Evolutionary conservation across 1,140 invertebrate species (phyloP).

Genomic region (Calliphora vicina): DNA sequence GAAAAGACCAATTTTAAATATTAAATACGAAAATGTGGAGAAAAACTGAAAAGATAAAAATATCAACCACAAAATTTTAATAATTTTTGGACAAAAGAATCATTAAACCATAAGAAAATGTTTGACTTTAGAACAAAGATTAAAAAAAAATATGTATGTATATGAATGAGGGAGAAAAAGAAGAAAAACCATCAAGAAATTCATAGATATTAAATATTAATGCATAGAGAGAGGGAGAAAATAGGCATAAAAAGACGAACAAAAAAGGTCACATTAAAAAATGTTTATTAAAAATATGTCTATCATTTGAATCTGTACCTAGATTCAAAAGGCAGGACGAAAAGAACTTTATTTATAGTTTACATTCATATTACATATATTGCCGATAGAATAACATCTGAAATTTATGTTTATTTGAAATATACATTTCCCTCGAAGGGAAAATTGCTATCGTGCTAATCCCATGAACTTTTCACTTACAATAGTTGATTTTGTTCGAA

Average conservation of each 20-base stretch:
- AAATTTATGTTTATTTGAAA: too few relatives aligned
- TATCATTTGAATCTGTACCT: neutral
- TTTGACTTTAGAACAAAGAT: neutral
- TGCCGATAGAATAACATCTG: too few relatives aligned
- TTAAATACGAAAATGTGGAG: neutral
- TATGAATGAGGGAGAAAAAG: neutral
- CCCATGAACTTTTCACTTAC: too few relatives aligned
- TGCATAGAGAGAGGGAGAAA: neutral
- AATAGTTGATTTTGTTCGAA: too few relatives aligned
- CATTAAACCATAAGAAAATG: conserved; percentile 30
- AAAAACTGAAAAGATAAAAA: conserved; percentile 1
- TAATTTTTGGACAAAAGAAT: conserved; percentile 30
- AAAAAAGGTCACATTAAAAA: conserved; percentile 25
- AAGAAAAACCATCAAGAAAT: neutral
- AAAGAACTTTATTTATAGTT: too few relatives aligned
- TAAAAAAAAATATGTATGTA: neutral
- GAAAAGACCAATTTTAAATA: conserved; percentile 19
- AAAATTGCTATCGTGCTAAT: too few relatives aligned
- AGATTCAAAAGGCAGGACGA: too few relatives aligned
- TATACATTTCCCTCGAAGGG: too few relatives aligned
- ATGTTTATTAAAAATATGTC: conserved; percentile 22
- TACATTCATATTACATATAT: too few relatives aligned
- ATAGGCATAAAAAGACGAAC: neutral
- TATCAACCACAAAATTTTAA: conserved; percentile 25
- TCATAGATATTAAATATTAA: conserved; percentile 11